Percentiles rank a stretch among this genome's conserved stretches.
phyloP scores from a whole-genome alignment of 2,113 vertebrate genomes.

The Paraplagusia blochii region DNA sequence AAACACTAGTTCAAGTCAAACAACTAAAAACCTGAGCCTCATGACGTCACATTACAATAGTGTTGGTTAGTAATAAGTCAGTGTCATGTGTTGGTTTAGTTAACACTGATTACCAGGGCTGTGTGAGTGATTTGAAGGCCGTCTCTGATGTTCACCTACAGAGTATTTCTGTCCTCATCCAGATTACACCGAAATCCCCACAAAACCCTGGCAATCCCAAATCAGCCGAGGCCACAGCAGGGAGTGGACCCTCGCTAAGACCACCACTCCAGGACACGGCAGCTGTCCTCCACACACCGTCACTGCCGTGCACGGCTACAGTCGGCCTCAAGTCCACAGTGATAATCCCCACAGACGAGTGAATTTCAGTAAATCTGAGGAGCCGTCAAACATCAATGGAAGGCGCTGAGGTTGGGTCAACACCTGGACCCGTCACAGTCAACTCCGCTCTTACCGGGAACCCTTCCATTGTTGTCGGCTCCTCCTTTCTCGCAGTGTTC shows the following conservation, averaged over 20 bases:
- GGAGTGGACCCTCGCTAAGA: slow-evolving; percentile 48
- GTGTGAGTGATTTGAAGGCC: slow-evolving; percentile 29
- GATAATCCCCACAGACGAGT: slow-evolving; percentile 37
- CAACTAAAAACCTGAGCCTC: no score
- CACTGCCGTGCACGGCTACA: no score
- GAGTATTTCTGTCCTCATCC: slow-evolving; percentile 77
- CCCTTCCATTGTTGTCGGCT: slow-evolving; percentile 44
- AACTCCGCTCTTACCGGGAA: slow-evolving; percentile 60
- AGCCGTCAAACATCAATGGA: slow-evolving; percentile 29
- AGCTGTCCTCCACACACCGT: no score
- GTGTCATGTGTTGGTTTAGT: background rate
- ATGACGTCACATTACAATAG: no score
- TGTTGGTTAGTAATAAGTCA: no score
- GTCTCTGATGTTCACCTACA: slow-evolving; percentile 66
- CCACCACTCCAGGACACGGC: slow-evolving; percentile 17
- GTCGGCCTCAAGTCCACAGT: background rate
- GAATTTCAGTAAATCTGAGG: slow-evolving; percentile 43
- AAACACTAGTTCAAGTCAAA: no score
- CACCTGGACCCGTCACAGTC: slow-evolving; percentile 24
- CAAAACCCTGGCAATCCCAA: slow-evolving; percentile 72
- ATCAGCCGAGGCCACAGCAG: slow-evolving; percentile 39
- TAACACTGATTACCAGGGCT: no score
- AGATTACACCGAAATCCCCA: slow-evolving; percentile 74
- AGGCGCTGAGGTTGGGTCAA: slow-evolving; percentile 34
- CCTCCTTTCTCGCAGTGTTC: slow-evolving; percentile 25